Evolutionary conservation across 2,113 vertebrate species (phyloP).

Genomic region (Litocranius walleri): DNA sequence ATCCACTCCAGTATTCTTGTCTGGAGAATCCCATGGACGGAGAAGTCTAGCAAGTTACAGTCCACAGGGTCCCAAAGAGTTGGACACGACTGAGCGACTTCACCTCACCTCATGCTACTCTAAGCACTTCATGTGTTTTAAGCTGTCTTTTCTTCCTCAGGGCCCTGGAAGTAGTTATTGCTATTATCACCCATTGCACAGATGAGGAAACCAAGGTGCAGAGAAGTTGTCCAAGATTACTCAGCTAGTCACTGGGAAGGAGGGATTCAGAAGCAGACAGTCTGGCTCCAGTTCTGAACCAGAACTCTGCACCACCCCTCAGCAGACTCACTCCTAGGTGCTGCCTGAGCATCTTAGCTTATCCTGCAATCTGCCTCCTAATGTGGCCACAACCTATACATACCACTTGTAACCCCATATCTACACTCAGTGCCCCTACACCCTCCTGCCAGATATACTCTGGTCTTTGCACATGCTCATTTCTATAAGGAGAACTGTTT

Average conservation of each 20-base stretch:
- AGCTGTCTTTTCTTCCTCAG: neutral
- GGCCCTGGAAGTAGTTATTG: neutral
- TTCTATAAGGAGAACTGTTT: neutral
- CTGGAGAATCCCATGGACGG: too few relatives aligned
- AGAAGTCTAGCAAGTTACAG: too few relatives aligned
- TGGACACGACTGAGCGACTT: too few relatives aligned
- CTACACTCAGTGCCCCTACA: too few relatives aligned
- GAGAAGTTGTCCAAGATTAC: neutral
- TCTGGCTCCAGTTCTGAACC: neutral
- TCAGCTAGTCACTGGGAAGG: neutral
- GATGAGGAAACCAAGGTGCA: neutral
- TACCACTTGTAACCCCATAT: neutral
- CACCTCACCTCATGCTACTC: too few relatives aligned
- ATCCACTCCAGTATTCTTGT: too few relatives aligned
- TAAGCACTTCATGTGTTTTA: neutral
- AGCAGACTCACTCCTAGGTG: neutral
- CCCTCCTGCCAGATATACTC: neutral
- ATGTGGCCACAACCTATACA: neutral
- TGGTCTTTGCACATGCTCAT: neutral
- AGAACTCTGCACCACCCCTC: fast-evolving
- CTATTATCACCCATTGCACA: neutral
- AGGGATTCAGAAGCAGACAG: neutral
- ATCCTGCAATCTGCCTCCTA: neutral
- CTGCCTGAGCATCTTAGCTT: neutral
- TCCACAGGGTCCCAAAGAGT: too few relatives aligned